phyloP scores from a whole-genome alignment of 1,140 invertebrate species.

The Lepidurus packardi region DNA sequence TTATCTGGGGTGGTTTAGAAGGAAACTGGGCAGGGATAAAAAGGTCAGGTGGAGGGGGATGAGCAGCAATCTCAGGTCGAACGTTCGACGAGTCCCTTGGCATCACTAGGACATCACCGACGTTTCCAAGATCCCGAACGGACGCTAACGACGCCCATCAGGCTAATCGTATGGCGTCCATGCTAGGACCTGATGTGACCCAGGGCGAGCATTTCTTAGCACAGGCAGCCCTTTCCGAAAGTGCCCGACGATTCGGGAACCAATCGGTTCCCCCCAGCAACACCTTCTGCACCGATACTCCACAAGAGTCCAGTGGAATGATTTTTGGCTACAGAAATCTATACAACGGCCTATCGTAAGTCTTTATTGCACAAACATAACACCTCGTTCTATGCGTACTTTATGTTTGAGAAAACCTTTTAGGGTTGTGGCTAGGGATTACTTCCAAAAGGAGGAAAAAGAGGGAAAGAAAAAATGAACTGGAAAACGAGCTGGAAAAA shows the following conservation, averaged over 20 bases:
- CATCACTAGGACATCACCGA: conserved; percentile 9
- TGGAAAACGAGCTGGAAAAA: neutral
- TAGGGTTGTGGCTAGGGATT: conserved; percentile 12
- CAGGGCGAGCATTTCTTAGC: conserved; percentile 16
- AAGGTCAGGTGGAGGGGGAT: conserved; percentile 2
- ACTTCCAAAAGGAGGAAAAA: neutral
- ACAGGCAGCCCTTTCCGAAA: neutral
- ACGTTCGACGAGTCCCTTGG: conserved; percentile 2
- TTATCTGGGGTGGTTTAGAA: conserved; percentile 15
- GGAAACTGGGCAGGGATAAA: neutral
- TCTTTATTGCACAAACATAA: conserved; percentile 4
- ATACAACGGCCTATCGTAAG: neutral
- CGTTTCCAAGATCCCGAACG: conserved; percentile 15
- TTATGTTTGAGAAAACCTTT: neutral
- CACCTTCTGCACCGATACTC: neutral
- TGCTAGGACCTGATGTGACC: conserved; percentile 8
- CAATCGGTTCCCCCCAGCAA: neutral
- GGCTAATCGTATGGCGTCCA: conserved; percentile 20
- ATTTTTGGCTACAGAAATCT: conserved; percentile 16
- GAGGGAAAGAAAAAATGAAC: no score
- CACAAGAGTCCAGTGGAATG: neutral
- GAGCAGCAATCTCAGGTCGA: conserved; percentile 20
- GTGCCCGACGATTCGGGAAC: neutral
- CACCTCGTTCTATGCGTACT: neutral
- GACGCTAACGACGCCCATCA: conserved; percentile 20